A percentile compares a stretch with the other conserved stretches of the same genome.
Conservation (phyloP, 2,113 vertebrate species). For the Perca schrenkii region DNA sequence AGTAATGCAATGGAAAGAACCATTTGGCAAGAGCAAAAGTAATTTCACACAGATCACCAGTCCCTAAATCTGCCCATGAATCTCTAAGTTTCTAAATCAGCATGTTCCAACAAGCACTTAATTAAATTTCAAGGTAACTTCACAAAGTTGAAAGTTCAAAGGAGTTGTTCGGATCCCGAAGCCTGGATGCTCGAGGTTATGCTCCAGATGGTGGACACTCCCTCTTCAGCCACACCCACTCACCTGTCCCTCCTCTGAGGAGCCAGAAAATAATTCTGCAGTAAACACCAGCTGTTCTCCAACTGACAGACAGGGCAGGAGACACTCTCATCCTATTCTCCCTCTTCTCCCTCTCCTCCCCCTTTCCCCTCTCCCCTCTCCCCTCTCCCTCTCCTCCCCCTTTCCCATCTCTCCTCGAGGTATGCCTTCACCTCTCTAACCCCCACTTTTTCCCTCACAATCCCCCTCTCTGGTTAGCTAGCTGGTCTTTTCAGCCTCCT, state of each 20-base stretch:
- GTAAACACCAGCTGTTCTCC: constrained; percentile 73
- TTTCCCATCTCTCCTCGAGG: constrained; percentile 1
- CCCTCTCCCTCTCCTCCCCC: background rate
- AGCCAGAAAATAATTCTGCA: constrained; percentile 16
- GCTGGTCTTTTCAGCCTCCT: constrained; percentile 81
- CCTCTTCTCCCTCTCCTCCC: background rate
- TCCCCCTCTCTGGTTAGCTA: constrained; percentile 71
- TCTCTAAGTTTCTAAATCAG: background rate
- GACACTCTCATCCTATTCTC: constrained; percentile 17
- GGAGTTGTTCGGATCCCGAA: background rate
- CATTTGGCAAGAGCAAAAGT: background rate
- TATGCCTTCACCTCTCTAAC: constrained; percentile 31
- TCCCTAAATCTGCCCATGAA: background rate
- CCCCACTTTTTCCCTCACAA: constrained; percentile 31
- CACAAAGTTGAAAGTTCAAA: background rate
- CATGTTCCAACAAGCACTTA: background rate
- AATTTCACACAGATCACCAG: constrained; percentile 19
- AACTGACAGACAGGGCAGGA: constrained; percentile 53
- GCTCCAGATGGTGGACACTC: constrained; percentile 53
- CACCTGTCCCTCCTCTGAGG: constrained; percentile 65
- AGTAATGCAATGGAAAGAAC: constrained; percentile 4
- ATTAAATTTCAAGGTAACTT: background rate
- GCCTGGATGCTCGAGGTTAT: background rate
- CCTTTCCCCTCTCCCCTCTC: background rate
- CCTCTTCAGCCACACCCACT: constrained; percentile 58